Conservation (phyloP, 2,888 invertebrate species). For the Papilio protenor region DNA sequence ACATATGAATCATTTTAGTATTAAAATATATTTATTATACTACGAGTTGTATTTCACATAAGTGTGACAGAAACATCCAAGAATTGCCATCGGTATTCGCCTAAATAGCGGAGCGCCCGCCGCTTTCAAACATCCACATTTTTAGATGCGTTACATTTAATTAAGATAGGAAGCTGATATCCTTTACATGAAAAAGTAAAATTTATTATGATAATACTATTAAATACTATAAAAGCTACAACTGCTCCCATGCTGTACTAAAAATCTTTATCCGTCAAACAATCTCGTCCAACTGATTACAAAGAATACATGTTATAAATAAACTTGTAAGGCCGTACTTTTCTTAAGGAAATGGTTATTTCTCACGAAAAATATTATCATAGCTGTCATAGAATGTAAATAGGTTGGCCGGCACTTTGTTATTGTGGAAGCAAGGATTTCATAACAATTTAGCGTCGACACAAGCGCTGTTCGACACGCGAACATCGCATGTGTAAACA, state of each 20-base stretch:
- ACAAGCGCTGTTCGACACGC: constrained; percentile 37
- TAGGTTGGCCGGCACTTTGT: constrained; percentile 44
- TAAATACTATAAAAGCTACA: background rate
- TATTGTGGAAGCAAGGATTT: constrained; percentile 44
- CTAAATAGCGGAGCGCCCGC: too few species aligned
- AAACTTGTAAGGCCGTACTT: constrained; percentile 26
- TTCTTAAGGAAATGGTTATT: constrained; percentile 36
- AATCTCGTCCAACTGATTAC: constrained; percentile 6
- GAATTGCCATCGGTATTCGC: too few species aligned
- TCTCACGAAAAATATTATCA: constrained; percentile 41
- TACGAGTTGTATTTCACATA: too few species aligned
- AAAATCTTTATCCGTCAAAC: background rate
- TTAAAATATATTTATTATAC: too few species aligned
- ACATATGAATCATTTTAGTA: too few species aligned
- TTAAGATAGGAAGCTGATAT: too few species aligned
- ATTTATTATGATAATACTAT: too few species aligned
- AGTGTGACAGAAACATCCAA: too few species aligned
- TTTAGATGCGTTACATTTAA: too few species aligned
- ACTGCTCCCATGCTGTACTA: background rate
- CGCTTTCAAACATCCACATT: too few species aligned
- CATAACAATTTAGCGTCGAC: constrained; percentile 43
- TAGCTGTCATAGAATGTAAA: constrained; percentile 44
- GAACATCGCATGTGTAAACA: constrained; percentile 61
- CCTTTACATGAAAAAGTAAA: too few species aligned
- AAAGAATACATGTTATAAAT: constrained; percentile 3